A percentile compares a stretch with the other conserved stretches of the same genome.
Evolutionary conservation across 2,113 vertebrate genomes (phyloP).

Genomic region (Origma solitaria): DNA sequence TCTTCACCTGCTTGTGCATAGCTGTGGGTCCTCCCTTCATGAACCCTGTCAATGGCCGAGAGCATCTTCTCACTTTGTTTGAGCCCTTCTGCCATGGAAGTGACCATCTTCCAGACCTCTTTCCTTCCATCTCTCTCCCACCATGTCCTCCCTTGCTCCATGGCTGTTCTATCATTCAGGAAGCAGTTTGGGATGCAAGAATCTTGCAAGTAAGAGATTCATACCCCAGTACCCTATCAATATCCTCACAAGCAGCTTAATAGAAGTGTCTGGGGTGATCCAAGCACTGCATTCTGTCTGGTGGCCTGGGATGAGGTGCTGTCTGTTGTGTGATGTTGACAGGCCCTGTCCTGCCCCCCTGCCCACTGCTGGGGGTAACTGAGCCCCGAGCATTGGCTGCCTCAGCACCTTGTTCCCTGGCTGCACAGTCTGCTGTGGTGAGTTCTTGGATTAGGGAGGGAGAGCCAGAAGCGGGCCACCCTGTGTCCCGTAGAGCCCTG

Average conservation of each 20-base stretch:
- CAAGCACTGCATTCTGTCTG: not conserved
- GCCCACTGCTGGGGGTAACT: not conserved
- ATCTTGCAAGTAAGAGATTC: not conserved
- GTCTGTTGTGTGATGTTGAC: not conserved
- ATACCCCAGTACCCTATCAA: accelerated
- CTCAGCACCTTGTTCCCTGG: not conserved
- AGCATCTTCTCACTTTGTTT: not conserved
- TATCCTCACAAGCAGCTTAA: not conserved
- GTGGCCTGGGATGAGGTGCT: not conserved
- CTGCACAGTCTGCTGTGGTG: not conserved
- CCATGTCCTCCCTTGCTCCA: not conserved
- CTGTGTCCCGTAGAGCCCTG: not conserved
- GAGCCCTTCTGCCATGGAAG: not conserved
- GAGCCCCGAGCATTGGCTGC: not conserved
- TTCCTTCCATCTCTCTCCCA: not conserved
- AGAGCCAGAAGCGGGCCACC: not conserved
- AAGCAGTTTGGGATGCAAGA: not conserved
- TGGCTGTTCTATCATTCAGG: not conserved
- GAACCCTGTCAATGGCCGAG: not conserved
- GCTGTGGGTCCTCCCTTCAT: not conserved
- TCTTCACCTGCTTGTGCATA: not conserved
- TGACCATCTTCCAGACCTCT: not conserved
- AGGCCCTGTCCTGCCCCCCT: not conserved
- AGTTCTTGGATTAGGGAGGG: not conserved
- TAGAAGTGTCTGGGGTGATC: not conserved